These are phyloP conservation scores for Pollimyrus isidori DNA, from an alignment of 2,113 vertebrate species.

Conservation along the genomic window DNA sequence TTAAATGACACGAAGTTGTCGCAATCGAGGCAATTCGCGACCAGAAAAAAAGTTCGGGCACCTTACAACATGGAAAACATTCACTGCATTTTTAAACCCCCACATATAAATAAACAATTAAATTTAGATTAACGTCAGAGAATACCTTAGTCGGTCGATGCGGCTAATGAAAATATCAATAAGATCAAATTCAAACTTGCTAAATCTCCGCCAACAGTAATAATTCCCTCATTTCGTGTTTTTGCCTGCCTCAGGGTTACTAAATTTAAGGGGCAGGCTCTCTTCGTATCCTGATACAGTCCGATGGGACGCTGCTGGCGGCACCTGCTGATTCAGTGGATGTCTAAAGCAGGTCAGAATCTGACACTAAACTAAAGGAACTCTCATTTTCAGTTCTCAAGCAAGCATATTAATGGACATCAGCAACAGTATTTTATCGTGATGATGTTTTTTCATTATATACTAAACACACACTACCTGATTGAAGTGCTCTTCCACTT, in stretches of 20 bases:
- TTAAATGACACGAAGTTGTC: not conserved
- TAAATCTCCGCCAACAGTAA: not conserved
- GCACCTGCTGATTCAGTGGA: slow-evolving; percentile 67
- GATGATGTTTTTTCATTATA: not conserved
- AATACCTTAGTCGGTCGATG: not conserved
- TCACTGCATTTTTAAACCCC: not conserved
- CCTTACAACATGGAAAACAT: not conserved
- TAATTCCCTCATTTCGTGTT: not conserved
- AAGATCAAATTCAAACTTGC: not conserved
- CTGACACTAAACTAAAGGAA: slow-evolving; percentile 44
- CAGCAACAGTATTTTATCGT: not conserved
- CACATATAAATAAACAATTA: not conserved
- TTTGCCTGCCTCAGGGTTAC: not conserved
- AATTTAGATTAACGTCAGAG: not conserved
- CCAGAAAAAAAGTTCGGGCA: not conserved
- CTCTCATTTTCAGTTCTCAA: not conserved
- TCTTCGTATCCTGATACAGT: slow-evolving; percentile 13
- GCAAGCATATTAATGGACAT: not conserved
- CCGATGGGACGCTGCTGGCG: slow-evolving; percentile 59
- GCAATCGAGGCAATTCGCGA: not conserved
- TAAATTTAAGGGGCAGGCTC: not conserved
- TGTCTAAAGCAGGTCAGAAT: slow-evolving; percentile 56
- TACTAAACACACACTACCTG: slow-evolving; percentile 47
- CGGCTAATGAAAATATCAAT: not conserved
- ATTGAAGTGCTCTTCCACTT: slow-evolving; percentile 31